phyloP scores from a whole-genome alignment of 2,888 invertebrate species.

The Oligia strigilis region DNA sequence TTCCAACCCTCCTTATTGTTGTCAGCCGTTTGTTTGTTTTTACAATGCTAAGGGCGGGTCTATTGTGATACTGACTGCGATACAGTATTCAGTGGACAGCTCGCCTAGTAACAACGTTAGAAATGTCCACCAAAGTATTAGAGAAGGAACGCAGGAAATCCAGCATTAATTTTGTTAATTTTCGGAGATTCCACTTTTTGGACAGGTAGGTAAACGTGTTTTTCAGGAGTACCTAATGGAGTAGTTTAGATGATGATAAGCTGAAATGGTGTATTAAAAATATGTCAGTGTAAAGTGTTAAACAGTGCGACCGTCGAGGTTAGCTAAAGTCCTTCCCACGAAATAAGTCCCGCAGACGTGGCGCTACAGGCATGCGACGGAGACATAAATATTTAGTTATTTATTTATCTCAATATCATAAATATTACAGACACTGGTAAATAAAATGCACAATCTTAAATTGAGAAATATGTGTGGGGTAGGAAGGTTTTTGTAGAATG shows the following conservation, averaged over 20 bases:
- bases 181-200: conserved; percentile 81
- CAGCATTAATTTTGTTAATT: conserved; percentile 82
- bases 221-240: not conserved
- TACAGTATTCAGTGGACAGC: conserved; percentile 27
- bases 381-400: too few relatives aligned
- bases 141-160: conserved; percentile 78
- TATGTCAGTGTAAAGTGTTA: not conserved
- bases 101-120: conserved; percentile 12
- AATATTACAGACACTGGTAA: too few relatives aligned
- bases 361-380: too few relatives aligned
- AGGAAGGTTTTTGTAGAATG: too few relatives aligned
- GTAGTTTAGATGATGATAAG: not conserved
- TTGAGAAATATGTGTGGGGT: too few relatives aligned
- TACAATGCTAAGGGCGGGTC: conserved; percentile 40
- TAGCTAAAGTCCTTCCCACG: too few relatives aligned
- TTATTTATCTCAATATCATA: too few relatives aligned
- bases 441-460: too few relatives aligned
- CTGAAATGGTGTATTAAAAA: not conserved
- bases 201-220: conserved; percentile 79
- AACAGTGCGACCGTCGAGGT: too few relatives aligned
- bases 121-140: conserved; percentile 73
- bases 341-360: too few relatives aligned
- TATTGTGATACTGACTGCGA: not conserved
- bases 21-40: conserved; percentile 53
- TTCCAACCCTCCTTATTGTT: conserved; percentile 48